phyloP scores from a whole-genome alignment of 92 coral and sea anemone genomes.

The Isaurus tuberculatus region DNA sequence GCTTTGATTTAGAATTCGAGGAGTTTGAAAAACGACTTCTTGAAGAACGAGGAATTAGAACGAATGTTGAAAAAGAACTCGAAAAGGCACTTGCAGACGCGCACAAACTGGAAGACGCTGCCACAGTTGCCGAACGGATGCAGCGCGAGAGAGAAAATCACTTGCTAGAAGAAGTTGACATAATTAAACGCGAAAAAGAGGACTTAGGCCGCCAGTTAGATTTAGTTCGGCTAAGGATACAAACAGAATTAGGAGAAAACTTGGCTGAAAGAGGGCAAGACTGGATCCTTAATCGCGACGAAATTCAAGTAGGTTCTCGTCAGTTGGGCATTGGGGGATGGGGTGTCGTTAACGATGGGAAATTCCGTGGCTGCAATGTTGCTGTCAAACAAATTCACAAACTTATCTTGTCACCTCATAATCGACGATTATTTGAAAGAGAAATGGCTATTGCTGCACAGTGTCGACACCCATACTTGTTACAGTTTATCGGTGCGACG shows the following conservation, averaged over 20 bases:
- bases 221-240: neutral
- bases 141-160: constrained; percentile 54
- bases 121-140: constrained; percentile 45
- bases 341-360: constrained; percentile 89
- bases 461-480: constrained; percentile 90
- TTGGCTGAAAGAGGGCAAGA: constrained; percentile 58
- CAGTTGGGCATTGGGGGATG: constrained; percentile 89
- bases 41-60: constrained; percentile 78
- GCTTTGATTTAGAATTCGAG: constrained; percentile 79
- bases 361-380: constrained; percentile 87
- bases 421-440: constrained; percentile 87
- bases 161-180: constrained; percentile 53
- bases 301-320: constrained; percentile 66
- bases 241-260: constrained; percentile 2
- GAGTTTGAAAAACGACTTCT: constrained; percentile 84
- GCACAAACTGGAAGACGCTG: constrained; percentile 27
- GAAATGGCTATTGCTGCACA: constrained; percentile 95
- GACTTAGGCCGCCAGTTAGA: constrained; percentile 12
- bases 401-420: constrained; percentile 90
- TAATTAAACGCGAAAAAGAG: constrained; percentile 25
- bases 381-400: constrained; percentile 95
- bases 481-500: constrained; percentile 97
- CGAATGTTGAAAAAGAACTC: constrained; percentile 65
- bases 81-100: constrained; percentile 46
- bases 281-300: constrained; percentile 90